Evolutionary conservation across 2,797 vertebrate species (phyloP).

Genomic region (Syncerus caffer): DNA sequence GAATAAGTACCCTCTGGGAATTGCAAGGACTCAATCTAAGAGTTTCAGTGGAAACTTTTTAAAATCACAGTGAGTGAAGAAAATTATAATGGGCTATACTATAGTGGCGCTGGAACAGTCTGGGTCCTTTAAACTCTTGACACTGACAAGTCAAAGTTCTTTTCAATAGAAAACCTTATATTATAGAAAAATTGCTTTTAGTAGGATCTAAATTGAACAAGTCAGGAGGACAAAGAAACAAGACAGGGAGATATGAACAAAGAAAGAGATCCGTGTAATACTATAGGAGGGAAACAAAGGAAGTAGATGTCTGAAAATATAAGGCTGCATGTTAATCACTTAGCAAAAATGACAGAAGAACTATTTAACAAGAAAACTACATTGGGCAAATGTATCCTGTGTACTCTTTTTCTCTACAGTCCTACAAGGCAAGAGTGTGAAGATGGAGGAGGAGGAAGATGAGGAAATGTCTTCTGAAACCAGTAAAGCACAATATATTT

Average conservation of each 20-base stretch:
- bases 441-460: neutral
- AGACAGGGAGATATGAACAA: neutral
- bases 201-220: neutral
- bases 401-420: neutral
- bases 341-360: neutral
- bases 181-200: neutral
- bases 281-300: neutral
- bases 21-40: neutral
- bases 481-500: neutral
- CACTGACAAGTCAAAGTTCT: neutral
- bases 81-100: neutral
- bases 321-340: neutral
- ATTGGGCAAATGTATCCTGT: neutral
- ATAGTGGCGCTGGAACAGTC: neutral
- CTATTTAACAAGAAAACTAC: neutral
- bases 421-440: neutral
- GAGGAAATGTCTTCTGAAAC: neutral
- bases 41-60: neutral
- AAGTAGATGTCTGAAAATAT: neutral
- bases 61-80: neutral
- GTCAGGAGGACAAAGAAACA: neutral
- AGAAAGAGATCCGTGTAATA: neutral
- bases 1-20: neutral
- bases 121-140: neutral
- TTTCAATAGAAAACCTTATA: neutral